Evolutionary conservation across 2,888 invertebrate genomes (phyloP), one percentile per base, ranked within the genome.

Genomic region (Yponomeuta evonymella): DNA sequence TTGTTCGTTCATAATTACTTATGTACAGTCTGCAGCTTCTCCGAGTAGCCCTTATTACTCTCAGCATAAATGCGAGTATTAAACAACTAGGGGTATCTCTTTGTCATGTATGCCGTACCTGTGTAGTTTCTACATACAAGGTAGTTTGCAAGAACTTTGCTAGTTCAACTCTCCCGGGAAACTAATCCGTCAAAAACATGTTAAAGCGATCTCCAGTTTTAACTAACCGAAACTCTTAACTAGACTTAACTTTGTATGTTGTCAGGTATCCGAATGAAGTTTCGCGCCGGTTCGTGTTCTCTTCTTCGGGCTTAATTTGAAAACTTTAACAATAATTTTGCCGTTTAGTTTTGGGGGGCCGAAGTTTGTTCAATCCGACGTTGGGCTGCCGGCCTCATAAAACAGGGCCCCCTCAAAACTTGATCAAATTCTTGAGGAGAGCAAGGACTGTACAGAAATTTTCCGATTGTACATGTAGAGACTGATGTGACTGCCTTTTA

Each of bases 131-230:
- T 12, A 58, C 51, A 58, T 58, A 12, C 51, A 70, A 65, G 70
- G 73, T 70, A 72, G 68, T 72, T 71, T 67, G 72, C 51, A 58
- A 58, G 51, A 58, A 58, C 51, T 58, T 65, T 15, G 65, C 29
- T 23, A 30, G 65, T 65, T 72, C 65, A 72, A 74, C 73, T 75
- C 69, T 69, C 51, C 72, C 77, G 74, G 75, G 75, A 76, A 79
- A 81, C 82, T 86, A 84, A 87, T 87, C 84, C 84, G 81, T 86
- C 86, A 86, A 83, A 84, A 85, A 83, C 86, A 84, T 79, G 79
- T 77, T 81, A 79, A 80, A 81, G 80, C 79, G 79, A 82, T 79
- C 77, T 73, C 72, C 69, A 71, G 73, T 73, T 75, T 77, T 78
- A 76, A 76, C 76, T 73, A 81, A 82, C 79, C 83, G 82, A 77